Evolutionary conservation across 2,888 invertebrate species (phyloP), one percentile per base, ranked within the genome.

Genomic region (Notodonta ziczac): DNA sequence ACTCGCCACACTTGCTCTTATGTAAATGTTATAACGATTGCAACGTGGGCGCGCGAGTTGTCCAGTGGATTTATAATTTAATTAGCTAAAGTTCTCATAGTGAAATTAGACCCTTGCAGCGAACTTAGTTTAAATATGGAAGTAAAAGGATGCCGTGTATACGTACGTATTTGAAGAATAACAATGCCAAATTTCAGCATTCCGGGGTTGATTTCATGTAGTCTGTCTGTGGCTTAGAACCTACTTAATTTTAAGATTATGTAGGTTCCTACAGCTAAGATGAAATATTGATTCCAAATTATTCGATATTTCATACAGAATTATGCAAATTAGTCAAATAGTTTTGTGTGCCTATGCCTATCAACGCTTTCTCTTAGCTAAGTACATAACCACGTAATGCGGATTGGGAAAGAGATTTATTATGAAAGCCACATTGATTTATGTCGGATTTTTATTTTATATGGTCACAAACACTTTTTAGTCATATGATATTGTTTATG

Each of bases 331-430:
- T 51, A 51, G 24, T 24, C n/a, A 51, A 51, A 51, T 51, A 24
- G 51, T 51, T 51, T 51, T 24, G 51, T 53, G 35, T 13, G 14
- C 6, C 40, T 16, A 53, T 13, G 16, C 0, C 40, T 16, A 55
- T 42, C 16, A 66, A 62, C 35, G 70, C 76, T 74, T 74, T 74
- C 74, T 66, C 73, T 16, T 10, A 10, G 16, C 9, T 42, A 32
- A 35, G 53, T 53, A 53, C 55, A 42, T 16, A 13, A 39, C 40
- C 9, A 55, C 54, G 50, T 56, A 63, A 39, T 57, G 52, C 55
- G 51, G 63, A 70, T 73, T 73, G 67, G 63, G 64, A 73, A 73
- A 72, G 63, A 73, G 68, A 66, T 72, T 67, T 74, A 62, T 63
- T 57, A 67, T 56, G 74, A 76, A 70, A 73, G 68, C 66, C 39